These are phyloP conservation scores for Circaetus gallicus DNA, from an alignment of 2,113 vertebrate species.

Conservation along the genomic window DNA sequence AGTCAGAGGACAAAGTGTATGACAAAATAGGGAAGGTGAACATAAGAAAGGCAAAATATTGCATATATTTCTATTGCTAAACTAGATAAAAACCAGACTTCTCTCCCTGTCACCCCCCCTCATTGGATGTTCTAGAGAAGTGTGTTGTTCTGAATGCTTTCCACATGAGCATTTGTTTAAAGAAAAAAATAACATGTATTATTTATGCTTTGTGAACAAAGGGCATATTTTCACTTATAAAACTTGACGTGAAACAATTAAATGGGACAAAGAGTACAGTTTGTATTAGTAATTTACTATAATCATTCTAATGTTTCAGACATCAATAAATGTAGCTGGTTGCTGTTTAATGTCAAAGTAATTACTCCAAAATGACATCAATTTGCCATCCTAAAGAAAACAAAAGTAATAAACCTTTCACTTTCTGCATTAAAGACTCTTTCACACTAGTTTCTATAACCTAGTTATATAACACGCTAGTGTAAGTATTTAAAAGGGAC, in stretches of 20 bases:
- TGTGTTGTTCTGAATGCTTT: not conserved
- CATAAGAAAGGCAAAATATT: not conserved
- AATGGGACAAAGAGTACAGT: not conserved
- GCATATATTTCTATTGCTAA: not conserved
- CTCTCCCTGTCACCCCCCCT: not conserved
- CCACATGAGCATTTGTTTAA: not conserved
- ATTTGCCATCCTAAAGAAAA: conserved; percentile 1
- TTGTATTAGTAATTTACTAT: not conserved
- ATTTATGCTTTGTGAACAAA: conserved; percentile 5
- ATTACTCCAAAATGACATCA: conserved; percentile 24
- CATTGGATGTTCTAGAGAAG: not conserved
- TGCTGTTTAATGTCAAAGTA: conserved; percentile 30
- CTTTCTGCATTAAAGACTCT: not conserved
- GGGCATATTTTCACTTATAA: not conserved
- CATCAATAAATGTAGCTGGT: not conserved
- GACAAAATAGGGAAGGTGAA: not conserved
- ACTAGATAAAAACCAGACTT: not conserved
- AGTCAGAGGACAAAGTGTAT: not conserved
- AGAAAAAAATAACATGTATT: not conserved
- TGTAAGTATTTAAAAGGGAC: conserved; percentile 13
- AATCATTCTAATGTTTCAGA: not conserved
- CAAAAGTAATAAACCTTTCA: conserved; percentile 22
- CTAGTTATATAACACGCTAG: not conserved
- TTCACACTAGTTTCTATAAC: not conserved
- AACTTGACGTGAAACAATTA: conserved; percentile 10